Conservation (phyloP, 2,113 vertebrate genomes). For the Columbina picui region DNA sequence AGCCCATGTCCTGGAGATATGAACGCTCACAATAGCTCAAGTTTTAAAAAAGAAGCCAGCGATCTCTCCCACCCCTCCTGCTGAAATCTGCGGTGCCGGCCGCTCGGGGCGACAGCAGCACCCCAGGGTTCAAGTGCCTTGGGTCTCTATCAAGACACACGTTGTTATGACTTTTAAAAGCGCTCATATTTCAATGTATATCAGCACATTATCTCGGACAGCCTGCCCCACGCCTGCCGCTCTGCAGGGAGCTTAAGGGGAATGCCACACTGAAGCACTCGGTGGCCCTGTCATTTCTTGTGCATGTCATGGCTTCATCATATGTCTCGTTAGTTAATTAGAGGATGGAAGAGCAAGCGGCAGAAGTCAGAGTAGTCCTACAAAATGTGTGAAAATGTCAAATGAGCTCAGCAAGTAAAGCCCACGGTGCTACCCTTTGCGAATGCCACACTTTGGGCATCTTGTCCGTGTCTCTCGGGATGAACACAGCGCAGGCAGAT, state of each 20-base stretch:
- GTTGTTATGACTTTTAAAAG: neutral
- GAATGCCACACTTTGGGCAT: neutral
- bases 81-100: fast-evolving
- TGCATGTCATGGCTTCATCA: neutral
- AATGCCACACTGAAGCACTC: neutral
- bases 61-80: neutral
- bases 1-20: neutral
- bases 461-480: neutral
- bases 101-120: fast-evolving
- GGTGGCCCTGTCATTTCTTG: neutral
- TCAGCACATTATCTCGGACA: neutral
- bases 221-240: neutral
- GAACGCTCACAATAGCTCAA: fast-evolving
- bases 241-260: neutral
- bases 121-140: fast-evolving
- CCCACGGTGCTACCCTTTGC: neutral
- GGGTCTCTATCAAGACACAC: fast-evolving
- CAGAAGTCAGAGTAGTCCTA: neutral
- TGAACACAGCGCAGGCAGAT: neutral
- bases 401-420: neutral
- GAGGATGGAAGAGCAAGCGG: neutral
- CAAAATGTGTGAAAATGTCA: neutral
- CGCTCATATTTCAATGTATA: fast-evolving
- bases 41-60: neutral
- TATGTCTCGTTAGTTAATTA: conserved; percentile 1